Evolutionary conservation across 2,888 invertebrate species (phyloP).

Genomic region (Mantis religiosa): DNA sequence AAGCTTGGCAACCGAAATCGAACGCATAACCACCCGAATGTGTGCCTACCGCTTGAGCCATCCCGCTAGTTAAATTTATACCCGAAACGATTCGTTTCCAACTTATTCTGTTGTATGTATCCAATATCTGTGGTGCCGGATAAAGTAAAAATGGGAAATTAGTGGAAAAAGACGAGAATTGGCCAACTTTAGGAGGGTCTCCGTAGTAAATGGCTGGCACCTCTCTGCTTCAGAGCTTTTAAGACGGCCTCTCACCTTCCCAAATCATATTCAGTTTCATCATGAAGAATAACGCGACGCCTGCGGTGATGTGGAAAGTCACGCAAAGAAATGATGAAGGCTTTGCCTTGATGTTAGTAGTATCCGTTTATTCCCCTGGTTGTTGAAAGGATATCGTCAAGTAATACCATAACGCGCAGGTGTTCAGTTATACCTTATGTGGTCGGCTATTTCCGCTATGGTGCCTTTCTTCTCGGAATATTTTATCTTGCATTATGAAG

Average conservation of each 20-base stretch:
- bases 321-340: neutral
- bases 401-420: neutral
- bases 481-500: neutral
- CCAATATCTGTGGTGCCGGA: too few species aligned
- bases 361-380: neutral
- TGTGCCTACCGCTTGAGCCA: too few species aligned
- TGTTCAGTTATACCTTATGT: neutral
- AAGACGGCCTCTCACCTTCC: neutral
- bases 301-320: neutral
- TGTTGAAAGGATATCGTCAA: neutral
- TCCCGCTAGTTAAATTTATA: too few species aligned
- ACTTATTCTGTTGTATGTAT: too few species aligned
- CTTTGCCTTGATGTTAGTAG: neutral
- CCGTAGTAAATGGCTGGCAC: neutral
- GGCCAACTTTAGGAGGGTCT: too few species aligned
- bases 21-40: too few species aligned
- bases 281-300: neutral
- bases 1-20: too few species aligned
- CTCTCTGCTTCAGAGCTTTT: neutral
- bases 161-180: too few species aligned
- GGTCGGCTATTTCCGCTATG: neutral
- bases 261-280: neutral
- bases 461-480: neutral
- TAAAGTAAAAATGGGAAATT: too few species aligned
- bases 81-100: too few species aligned